A percentile compares a stretch with the other conserved stretches of the same genome.
These are phyloP conservation scores for Drosophila tanythrix DNA, from an alignment of 2,888 invertebrate genomes.

Conservation along the genomic window DNA sequence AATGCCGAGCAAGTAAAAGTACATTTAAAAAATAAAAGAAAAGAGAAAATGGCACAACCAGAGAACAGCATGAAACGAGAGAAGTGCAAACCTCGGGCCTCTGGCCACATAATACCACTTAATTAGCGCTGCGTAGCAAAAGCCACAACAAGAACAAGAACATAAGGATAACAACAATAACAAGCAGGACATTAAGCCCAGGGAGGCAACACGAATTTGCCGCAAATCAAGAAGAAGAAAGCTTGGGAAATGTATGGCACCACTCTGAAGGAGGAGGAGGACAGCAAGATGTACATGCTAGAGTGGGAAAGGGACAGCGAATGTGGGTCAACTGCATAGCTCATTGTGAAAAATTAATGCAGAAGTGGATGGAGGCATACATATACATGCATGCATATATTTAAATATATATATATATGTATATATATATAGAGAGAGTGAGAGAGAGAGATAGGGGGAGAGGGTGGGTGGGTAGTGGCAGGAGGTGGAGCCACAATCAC, in stretches of 20 bases:
- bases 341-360: slow-evolving; percentile 51
- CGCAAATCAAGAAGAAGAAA: slow-evolving; percentile 56
- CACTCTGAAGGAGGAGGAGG: slow-evolving; percentile 1
- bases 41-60: not conserved
- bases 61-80: slow-evolving; percentile 6
- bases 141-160: slow-evolving; percentile 23
- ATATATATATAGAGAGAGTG: not conserved
- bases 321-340: slow-evolving; percentile 69
- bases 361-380: slow-evolving; percentile 3
- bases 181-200: slow-evolving; percentile 42
- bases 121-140: slow-evolving; percentile 49
- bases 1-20: not conserved
- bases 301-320: slow-evolving; percentile 25
- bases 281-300: not conserved
- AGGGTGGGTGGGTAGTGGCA: not conserved
- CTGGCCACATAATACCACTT: slow-evolving; percentile 48
- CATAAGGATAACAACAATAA: slow-evolving; percentile 20
- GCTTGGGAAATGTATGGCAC: slow-evolving; percentile 27
- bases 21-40: not conserved
- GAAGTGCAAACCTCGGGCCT: slow-evolving; percentile 10
- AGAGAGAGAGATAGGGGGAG: not conserved
- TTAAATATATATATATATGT: not conserved
- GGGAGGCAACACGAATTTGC: slow-evolving; percentile 51
- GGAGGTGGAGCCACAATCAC: slow-evolving; percentile 28
- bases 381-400: not conserved